phyloP scores from a whole-genome alignment of 2,797 vertebrate genomes.

The Typhlichthys eigenmanni region DNA sequence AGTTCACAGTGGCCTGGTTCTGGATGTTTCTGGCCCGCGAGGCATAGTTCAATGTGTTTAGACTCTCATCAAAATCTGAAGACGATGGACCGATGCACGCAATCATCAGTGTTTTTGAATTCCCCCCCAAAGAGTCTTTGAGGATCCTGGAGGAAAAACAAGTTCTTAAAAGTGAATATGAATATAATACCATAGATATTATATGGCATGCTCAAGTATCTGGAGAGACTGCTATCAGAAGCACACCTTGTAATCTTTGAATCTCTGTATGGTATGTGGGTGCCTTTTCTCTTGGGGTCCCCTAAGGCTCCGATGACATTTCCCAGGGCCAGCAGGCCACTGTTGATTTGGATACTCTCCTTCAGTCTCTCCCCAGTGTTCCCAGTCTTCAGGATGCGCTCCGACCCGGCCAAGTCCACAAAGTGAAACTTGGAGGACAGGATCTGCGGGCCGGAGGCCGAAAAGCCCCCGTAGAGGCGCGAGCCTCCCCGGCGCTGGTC shows the following conservation, averaged over 20 bases:
- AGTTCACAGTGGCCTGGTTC: conserved; percentile 90
- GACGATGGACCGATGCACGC: conserved; percentile 95
- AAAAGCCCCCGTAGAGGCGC: conserved; percentile 61
- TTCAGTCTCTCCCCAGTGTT: conserved; percentile 93
- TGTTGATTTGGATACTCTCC: conserved; percentile 98
- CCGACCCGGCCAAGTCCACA: conserved; percentile 94
- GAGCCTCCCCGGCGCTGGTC: conserved; percentile 87
- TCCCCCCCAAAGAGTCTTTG: conserved; percentile 96
- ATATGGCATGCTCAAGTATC: not conserved
- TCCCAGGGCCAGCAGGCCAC: conserved; percentile 91
- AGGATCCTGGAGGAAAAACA: conserved; percentile 81
- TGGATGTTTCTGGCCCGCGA: conserved; percentile 93
- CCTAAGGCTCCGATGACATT: conserved; percentile 96
- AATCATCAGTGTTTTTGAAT: conserved; percentile 96
- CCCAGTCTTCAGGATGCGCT: conserved; percentile 90
- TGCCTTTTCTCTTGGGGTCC: conserved; percentile 90
- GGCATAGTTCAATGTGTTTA: conserved; percentile 94
- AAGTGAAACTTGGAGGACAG: conserved; percentile 96
- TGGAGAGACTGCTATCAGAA: not conserved
- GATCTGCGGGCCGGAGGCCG: conserved; percentile 75
- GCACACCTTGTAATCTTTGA: conserved; percentile 96
- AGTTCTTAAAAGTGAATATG: not conserved
- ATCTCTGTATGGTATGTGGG: conserved; percentile 94
- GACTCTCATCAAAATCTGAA: conserved; percentile 93
- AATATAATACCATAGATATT: not conserved